Evolutionary conservation across 64 coral and sea anemone genomes (phyloP).

Genomic region (Stichodactyla helianthus): DNA sequence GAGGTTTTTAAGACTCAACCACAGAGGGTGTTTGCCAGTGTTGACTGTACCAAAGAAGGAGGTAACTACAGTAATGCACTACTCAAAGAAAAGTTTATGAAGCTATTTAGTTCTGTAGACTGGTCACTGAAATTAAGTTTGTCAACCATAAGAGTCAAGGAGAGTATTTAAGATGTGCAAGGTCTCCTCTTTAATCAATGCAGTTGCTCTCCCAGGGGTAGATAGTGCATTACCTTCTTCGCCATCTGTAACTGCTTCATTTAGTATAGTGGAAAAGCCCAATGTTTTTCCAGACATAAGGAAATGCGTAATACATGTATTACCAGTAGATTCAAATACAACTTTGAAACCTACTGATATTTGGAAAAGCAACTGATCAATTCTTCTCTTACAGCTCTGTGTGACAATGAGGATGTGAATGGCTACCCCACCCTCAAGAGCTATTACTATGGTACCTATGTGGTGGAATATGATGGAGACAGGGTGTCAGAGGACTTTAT

Average conservation of each 20-base stretch:
- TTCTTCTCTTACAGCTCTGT: conserved; percentile 54
- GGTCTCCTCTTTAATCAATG: no score
- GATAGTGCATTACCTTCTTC: no score
- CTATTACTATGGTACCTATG: conserved; percentile 68
- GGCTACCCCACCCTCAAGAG: conserved; percentile 89
- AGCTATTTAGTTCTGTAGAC: not conserved
- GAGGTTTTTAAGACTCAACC: conserved; percentile 33
- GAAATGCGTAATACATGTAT: no score
- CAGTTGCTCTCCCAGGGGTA: no score
- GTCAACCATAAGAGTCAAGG: no score
- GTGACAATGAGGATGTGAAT: conserved; percentile 77
- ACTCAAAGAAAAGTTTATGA: not conserved
- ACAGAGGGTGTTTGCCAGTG: conserved; percentile 66
- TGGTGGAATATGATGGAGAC: conserved; percentile 83
- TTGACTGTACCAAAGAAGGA: conserved; percentile 72
- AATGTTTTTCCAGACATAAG: no score
- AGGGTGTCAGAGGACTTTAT: conserved; percentile 77
- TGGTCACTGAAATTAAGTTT: no score
- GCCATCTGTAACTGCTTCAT: no score
- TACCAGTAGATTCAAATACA: no score
- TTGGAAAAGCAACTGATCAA: not conserved
- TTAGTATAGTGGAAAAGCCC: no score
- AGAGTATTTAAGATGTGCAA: no score
- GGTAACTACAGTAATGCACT: conserved; percentile 18
- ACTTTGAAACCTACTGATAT: no score